phyloP scores from a whole-genome alignment of 2,888 invertebrate species.

The Limnephilus lunatus region DNA sequence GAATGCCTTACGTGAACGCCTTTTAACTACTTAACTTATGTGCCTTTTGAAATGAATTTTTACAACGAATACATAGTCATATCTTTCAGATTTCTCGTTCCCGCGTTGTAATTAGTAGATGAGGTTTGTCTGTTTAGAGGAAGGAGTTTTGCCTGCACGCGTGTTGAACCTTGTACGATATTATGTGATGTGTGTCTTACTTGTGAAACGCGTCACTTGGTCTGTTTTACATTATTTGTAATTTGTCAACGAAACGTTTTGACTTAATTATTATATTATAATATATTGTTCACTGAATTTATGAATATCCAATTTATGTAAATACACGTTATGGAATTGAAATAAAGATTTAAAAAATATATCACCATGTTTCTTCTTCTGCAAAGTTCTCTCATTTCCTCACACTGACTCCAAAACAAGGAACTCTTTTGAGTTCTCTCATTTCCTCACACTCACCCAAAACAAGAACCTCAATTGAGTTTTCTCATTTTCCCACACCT shows the following conservation, averaged over 20 bases:
- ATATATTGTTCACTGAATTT: conserved; percentile 59
- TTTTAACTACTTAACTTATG: neutral
- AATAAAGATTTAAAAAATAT: conserved; percentile 61
- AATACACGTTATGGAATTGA: conserved; percentile 65
- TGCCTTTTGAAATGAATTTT: conserved; percentile 31
- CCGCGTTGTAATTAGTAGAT: neutral
- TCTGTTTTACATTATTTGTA: conserved; percentile 39
- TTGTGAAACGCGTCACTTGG: conserved; percentile 37
- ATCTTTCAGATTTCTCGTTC: neutral
- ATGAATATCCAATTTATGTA: conserved; percentile 58
- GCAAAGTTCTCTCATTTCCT: neutral
- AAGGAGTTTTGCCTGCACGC: conserved; percentile 31
- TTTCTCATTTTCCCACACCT: too few species aligned
- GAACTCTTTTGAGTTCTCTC: too few species aligned
- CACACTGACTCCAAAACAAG: neutral
- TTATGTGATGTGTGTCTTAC: conserved; percentile 37
- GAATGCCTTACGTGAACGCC: conserved; percentile 18
- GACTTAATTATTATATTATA: conserved; percentile 54
- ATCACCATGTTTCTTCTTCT: neutral
- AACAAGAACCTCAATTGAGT: too few species aligned
- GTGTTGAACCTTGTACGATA: conserved; percentile 44
- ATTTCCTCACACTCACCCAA: too few species aligned
- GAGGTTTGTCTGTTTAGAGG: neutral
- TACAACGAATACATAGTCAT: neutral
- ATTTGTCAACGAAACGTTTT: conserved; percentile 50